These are phyloP conservation scores for Saccopteryx bilineata DNA, from an alignment of 2,113 vertebrate species.

Conservation along the genomic window DNA sequence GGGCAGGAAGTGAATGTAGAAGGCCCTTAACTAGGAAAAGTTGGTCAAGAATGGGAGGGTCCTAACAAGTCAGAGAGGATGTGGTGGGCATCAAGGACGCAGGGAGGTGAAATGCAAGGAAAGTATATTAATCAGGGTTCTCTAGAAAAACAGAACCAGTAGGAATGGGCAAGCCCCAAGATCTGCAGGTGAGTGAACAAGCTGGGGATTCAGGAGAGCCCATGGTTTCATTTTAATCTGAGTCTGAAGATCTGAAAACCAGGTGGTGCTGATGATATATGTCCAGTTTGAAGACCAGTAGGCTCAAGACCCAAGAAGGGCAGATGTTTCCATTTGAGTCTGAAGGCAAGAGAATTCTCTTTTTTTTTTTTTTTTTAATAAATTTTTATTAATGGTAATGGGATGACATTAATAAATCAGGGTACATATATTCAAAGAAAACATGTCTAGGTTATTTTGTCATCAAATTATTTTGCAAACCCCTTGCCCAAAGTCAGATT, in stretches of 20 bases:
- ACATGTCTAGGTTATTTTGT: no score
- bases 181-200: not conserved
- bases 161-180: not conserved
- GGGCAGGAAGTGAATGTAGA: not conserved
- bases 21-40: not conserved
- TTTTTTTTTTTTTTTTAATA: no score
- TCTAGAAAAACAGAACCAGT: not conserved
- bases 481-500: no score
- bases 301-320: not conserved
- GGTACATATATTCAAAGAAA: no score
- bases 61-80: slow-evolving; percentile 30
- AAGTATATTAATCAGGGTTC: not conserved
- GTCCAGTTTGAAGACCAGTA: not conserved
- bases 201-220: not conserved
- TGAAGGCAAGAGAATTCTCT: no score
- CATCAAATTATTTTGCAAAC: no score
- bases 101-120: not conserved
- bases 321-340: no score
- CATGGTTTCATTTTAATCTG: not conserved
- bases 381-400: no score
- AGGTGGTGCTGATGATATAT: not conserved
- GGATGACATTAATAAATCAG: no score
- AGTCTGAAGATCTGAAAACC: not conserved
- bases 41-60: not conserved
- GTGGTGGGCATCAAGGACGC: not conserved